A percentile compares a stretch with the other conserved stretches of the same genome.
Evolutionary conservation across 2,113 vertebrate species (phyloP).

Genomic region (Melanocharis versteri): DNA sequence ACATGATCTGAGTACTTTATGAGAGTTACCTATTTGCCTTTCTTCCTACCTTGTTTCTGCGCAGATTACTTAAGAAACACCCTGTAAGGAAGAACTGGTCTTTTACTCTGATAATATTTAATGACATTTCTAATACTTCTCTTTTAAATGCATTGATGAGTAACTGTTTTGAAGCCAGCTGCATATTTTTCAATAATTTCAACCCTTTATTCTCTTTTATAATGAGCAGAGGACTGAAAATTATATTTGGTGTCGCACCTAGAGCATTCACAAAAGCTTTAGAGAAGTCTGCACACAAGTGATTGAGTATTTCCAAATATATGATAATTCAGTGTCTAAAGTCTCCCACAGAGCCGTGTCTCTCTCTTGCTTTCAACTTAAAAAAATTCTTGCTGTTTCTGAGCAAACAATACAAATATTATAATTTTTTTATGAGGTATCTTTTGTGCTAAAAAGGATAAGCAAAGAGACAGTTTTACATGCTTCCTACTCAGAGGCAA

Average conservation of each 20-base stretch:
- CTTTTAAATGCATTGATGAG: background rate
- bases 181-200: background rate
- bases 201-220: background rate
- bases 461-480: background rate
- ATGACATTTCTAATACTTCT: background rate
- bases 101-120: background rate
- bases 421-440: background rate
- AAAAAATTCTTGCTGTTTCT: slow-evolving; percentile 36
- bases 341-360: slow-evolving; percentile 15
- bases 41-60: background rate
- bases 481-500: background rate
- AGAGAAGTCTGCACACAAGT: background rate
- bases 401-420: slow-evolving; percentile 31
- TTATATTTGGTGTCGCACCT: background rate
- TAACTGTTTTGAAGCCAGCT: background rate
- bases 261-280: background rate
- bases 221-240: background rate
- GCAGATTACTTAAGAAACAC: background rate
- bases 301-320: slow-evolving; percentile 39
- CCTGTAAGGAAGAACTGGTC: background rate
- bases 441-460: slow-evolving; percentile 17
- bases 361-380: slow-evolving; percentile 27
- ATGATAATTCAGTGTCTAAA: slow-evolving; percentile 14
- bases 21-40: background rate
- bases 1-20: background rate